These are phyloP conservation scores for Agrotis puta DNA, from an alignment of 2,888 invertebrate genomes.

Conservation along the genomic window DNA sequence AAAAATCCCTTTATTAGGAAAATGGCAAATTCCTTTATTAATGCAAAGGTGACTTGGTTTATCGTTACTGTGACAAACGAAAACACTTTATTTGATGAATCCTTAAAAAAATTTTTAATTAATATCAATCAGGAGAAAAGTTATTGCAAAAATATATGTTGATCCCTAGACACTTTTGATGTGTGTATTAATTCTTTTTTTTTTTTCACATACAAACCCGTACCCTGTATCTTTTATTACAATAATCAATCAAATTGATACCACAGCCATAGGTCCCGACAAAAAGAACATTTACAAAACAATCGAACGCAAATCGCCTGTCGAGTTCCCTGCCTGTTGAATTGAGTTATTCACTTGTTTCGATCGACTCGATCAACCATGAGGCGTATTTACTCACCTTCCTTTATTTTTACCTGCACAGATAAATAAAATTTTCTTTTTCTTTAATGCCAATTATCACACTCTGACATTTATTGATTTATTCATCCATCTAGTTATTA, in stretches of 20 bases:
- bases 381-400: not conserved
- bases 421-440: not conserved
- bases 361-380: conserved; percentile 18
- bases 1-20: too few species aligned
- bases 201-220: too few species aligned
- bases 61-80: too few species aligned
- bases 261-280: not conserved
- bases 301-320: not conserved
- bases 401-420: conserved; percentile 18
- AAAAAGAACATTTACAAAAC: not conserved
- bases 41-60: too few species aligned
- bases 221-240: not conserved
- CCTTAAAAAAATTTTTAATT: too few species aligned
- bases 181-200: too few species aligned
- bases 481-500: conserved; percentile 6
- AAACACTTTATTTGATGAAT: too few species aligned
- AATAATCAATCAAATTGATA: not conserved
- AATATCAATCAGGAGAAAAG: too few species aligned
- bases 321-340: conserved; percentile 13
- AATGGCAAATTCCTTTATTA: too few species aligned
- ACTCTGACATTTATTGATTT: conserved; percentile 11
- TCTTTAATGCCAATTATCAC: conserved; percentile 24
- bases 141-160: too few species aligned
- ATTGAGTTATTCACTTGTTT: conserved; percentile 44
- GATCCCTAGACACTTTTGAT: too few species aligned